Evolutionary conservation across 2,797 vertebrate genomes (phyloP).

Genomic region (Coranthus polyacanthus): DNA sequence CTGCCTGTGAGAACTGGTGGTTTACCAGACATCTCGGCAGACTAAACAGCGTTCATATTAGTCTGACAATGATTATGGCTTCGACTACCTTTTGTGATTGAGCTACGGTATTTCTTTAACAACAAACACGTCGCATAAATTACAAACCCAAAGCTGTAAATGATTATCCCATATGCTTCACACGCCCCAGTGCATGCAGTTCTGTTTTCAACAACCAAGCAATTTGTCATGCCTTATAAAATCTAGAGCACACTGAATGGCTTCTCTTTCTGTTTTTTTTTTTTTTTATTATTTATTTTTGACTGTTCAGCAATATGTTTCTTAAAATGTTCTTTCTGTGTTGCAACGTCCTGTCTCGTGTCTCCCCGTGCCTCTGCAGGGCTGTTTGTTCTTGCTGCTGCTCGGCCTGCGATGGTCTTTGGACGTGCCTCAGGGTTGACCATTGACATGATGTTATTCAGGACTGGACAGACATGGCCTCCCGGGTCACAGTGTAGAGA

Average conservation of each 20-base stretch:
- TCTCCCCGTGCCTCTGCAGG: background rate
- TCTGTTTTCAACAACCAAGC: conserved; percentile 38
- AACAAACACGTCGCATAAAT: conserved; percentile 55
- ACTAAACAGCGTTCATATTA: conserved; percentile 60
- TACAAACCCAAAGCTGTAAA: conserved; percentile 59
- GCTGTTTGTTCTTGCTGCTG: conserved; percentile 27
- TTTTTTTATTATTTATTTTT: conserved; percentile 17
- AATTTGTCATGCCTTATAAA: conserved; percentile 64
- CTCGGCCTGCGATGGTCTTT: conserved; percentile 24
- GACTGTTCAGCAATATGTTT: conserved; percentile 45
- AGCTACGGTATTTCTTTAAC: conserved; percentile 51
- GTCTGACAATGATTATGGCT: conserved; percentile 51
- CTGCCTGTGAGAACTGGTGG: conserved; percentile 58
- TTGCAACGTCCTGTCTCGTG: conserved; percentile 49
- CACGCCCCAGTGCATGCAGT: conserved; percentile 29
- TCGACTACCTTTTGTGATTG: conserved; percentile 44
- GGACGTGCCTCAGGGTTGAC: conserved; percentile 56
- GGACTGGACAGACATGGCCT: conserved; percentile 36
- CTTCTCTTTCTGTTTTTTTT: conserved; percentile 13
- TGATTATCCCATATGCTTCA: conserved; percentile 61
- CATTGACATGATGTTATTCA: conserved; percentile 59
- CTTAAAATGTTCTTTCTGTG: conserved; percentile 46
- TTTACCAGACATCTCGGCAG: conserved; percentile 49
- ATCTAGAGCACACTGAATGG: conserved; percentile 24
- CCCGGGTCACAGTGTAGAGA: conserved; percentile 43